Percentiles rank a stretch among this genome's conserved stretches.
phyloP scores from a whole-genome alignment of 2,113 vertebrate species.

The Thalassarche chlororhynchos region DNA sequence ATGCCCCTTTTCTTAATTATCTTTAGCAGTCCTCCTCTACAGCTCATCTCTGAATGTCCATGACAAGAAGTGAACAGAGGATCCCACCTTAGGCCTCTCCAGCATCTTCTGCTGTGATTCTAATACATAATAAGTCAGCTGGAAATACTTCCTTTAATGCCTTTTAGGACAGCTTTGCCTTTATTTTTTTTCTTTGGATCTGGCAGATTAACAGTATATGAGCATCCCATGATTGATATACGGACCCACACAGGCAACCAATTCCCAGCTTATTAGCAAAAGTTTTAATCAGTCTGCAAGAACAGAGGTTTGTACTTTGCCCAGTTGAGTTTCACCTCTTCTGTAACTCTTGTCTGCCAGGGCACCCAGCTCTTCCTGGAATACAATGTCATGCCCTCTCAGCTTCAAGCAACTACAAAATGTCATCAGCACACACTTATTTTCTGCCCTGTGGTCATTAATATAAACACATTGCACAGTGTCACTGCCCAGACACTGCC shows the following conservation, averaged over 20 bases:
- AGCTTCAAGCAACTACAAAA: not conserved
- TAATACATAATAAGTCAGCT: not conserved
- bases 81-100: not conserved
- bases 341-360: not conserved
- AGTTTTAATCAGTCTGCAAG: not conserved
- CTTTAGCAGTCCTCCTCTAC: not conserved
- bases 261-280: not conserved
- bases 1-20: not conserved
- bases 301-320: not conserved
- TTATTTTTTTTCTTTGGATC: not conserved
- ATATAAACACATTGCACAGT: not conserved
- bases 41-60: not conserved
- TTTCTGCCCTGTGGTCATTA: not conserved
- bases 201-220: not conserved
- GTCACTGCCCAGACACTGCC: not conserved
- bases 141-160: not conserved
- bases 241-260: not conserved
- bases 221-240: not conserved
- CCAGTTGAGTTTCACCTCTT: not conserved
- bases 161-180: not conserved
- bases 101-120: not conserved
- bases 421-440: not conserved
- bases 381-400: not conserved
- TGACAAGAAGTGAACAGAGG: not conserved
- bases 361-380: not conserved